A percentile compares a stretch with the other conserved stretches of the same genome.
phyloP scores from a whole-genome alignment of 1,140 invertebrate species.

The Carposina sasakii region DNA sequence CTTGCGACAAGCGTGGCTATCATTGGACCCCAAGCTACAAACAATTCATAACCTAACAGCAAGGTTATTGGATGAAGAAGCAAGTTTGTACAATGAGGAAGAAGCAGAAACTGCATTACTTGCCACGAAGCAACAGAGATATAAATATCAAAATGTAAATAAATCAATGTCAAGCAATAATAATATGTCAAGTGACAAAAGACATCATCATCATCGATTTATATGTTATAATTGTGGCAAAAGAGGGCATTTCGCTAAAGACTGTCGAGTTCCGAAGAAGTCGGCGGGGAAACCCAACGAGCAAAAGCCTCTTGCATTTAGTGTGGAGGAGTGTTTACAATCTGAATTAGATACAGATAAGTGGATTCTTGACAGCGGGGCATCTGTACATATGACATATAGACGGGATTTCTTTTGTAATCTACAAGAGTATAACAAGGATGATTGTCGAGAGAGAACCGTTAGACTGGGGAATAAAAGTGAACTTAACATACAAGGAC shows the following conservation, averaged over 20 bases:
- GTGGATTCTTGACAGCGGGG: slow-evolving; percentile 48
- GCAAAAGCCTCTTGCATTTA: slow-evolving; percentile 23
- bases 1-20: slow-evolving; percentile 39
- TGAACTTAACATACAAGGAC: too few species aligned
- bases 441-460: too few species aligned
- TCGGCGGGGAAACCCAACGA: slow-evolving; percentile 16
- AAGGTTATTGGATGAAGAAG: slow-evolving; percentile 34
- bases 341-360: slow-evolving; percentile 17
- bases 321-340: slow-evolving; percentile 17
- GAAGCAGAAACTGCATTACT: slow-evolving; percentile 21
- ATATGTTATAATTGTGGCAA: slow-evolving; percentile 26
- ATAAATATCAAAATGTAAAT: not conserved
- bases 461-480: too few species aligned
- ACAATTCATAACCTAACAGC: slow-evolving; percentile 35
- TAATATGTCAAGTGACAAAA: not conserved
- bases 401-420: slow-evolving; percentile 27
- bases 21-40: slow-evolving; percentile 32
- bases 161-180: not conserved
- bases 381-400: slow-evolving; percentile 37
- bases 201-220: slow-evolving; percentile 7
- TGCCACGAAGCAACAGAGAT: too few species aligned
- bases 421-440: slow-evolving; percentile 19
- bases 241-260: slow-evolving; percentile 22
- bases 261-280: slow-evolving; percentile 27
- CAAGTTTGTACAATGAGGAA: slow-evolving; percentile 17